Conservation (phyloP, 2,888 invertebrate genomes). For the Candidula unifasciata region DNA sequence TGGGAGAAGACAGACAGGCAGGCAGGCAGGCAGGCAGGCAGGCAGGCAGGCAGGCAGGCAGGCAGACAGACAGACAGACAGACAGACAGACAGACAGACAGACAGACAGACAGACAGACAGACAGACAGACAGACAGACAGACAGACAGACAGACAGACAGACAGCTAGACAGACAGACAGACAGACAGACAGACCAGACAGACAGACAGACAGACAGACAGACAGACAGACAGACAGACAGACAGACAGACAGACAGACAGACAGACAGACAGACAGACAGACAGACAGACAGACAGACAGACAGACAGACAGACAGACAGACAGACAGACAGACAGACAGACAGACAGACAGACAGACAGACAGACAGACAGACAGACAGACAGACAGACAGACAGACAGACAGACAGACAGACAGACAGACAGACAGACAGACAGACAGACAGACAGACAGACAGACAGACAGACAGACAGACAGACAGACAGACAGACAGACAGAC, state of each 20-base stretch:
- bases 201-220: not conserved
- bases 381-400: not conserved
- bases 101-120: not conserved
- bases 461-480: not conserved
- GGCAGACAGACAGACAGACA: too few relatives aligned
- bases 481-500: not conserved
- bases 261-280: slow-evolving; percentile 26
- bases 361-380: not conserved
- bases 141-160: not conserved
- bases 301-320: not conserved
- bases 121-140: not conserved
- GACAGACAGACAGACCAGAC: too few relatives aligned
- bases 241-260: slow-evolving; percentile 22
- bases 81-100: too few relatives aligned
- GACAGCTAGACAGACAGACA: too few relatives aligned
- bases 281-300: not conserved
- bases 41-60: too few relatives aligned
- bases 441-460: not conserved
- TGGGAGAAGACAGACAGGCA: too few relatives aligned
- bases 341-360: not conserved
- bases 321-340: not conserved
- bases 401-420: not conserved
- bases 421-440: not conserved
- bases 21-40: too few relatives aligned
- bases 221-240: not conserved